Base-by-base conservation (phyloP, 2,113 vertebrate genomes). In the Montifringilla adamsi region DNA sequence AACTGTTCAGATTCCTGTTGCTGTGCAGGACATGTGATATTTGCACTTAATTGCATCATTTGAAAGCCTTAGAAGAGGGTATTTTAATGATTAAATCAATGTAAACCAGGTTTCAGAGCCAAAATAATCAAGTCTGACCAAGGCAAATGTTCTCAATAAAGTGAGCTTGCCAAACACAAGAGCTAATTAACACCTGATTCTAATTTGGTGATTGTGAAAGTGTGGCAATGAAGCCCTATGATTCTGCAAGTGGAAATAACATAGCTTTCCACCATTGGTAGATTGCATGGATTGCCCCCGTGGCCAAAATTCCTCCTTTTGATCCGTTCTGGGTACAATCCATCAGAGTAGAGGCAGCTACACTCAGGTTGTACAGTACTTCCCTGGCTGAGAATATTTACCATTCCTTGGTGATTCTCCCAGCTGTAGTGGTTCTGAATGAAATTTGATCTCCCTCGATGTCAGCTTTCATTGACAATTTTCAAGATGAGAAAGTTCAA, bases 131-230 rank as follows among this genome's bases (percentile, higher is more conserved):
- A 93, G 91, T 86, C 85, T 90, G 84, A 96, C 92, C 90, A 94
- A 94, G 84, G 90, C 83, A 89, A 94, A 88, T 93, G 92, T 91
- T 96, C 92, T 90, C 86, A 97, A 95, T 96, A 96, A 96, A 96
- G 5, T 18, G 31, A 88, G 83, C 79, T 96, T 84, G 93, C 95
- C 94, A 94, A 96, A 90, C 69, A 79, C 80, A 94, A 94, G 93
- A 75, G 85, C 92, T 95, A 96, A 97, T 97, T 96, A 97, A 96
- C 95, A 96, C 93, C 95, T 97, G 95, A 97, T 96, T 96, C 96
- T 96, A 84, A 94, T 97, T 96, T 96, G 92, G 76, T 68, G 68
- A 90, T 92, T 93, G 90, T 90, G 90, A 93, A 92, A 94, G 83
- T 62, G 92, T 90, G 90, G 93, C 92, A 89, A 30, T 37, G 76